Evolutionary conservation across 1,140 invertebrate genomes (phyloP), one percentile per base, ranked within the genome.

Genomic region (Aricia agestis): DNA sequence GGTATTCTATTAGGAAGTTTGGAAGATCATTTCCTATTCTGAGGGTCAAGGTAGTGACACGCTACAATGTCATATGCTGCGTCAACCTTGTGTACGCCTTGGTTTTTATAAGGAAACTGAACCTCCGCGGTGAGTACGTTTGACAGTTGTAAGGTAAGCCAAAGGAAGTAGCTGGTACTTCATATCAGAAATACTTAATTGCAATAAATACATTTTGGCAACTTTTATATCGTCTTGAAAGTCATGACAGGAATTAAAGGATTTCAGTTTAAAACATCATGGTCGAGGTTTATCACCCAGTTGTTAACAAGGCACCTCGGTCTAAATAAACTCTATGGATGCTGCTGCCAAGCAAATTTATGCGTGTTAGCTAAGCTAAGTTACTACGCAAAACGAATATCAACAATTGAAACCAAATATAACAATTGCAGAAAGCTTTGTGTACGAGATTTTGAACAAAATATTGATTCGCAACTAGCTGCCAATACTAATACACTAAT

Each of bases 71-170:
- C 18, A 63, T 63, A 63, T 63, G 58, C 58, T 42, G 45, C 10
- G 59, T 18, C 17, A 63, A 63, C 59, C 59, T 63, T 63, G 59
- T 63, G 17, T 63, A 13, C 59, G 59, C 59, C 59, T 63, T 63
- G 17, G 59, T 63, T 63, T 19, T 63, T 63, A 63, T 63, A 63
- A 63, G 59, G 59, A 63, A 17, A 63, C 15, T 63, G 59, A 63
- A 17, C 15, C 59, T 63, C 59, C n/a, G 59, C 2, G 10, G 57
- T 59, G 3, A 6, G 59, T 17, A 63, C 59, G 59, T 19, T 19
- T 19, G 59, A 19, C 58, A 59, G 17, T 36, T 36, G 36, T 63
- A 63, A 63, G 17, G 17, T 17, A 15, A 63, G 19, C 17, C n/a
- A 63, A 63, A 63, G 17, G 59, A 63, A 9, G 6, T 17, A 63